Evolutionary conservation across 2,797 vertebrate species (phyloP).

Genomic region (Rhinoraja longicauda): DNA sequence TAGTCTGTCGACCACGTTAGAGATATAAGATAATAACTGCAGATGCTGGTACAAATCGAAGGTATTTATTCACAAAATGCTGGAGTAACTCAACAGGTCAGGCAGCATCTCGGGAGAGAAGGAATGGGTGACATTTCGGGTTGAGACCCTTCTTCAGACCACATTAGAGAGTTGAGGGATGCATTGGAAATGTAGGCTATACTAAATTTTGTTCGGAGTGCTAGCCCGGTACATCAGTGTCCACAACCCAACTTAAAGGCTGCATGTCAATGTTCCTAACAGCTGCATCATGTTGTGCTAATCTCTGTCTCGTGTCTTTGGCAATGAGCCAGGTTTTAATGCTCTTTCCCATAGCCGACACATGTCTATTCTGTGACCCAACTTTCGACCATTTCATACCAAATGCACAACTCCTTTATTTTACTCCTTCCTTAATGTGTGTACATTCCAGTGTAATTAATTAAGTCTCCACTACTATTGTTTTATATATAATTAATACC

Average conservation of each 20-base stretch:
- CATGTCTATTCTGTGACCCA: constrained; percentile 49
- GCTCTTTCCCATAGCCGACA: constrained; percentile 51
- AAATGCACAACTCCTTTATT: constrained; percentile 48
- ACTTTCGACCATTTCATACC: constrained; percentile 45
- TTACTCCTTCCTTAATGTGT: constrained; percentile 47
- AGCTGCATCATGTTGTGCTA: constrained; percentile 67
- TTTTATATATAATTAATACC: constrained; percentile 45
- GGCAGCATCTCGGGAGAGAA: too few species aligned
- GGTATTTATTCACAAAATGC: too few species aligned
- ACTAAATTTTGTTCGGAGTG: constrained; percentile 39
- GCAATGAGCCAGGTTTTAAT: constrained; percentile 48
- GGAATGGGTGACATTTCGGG: too few species aligned
- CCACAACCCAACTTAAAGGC: constrained; percentile 44
- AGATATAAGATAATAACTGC: too few species aligned
- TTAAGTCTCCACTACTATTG: constrained; percentile 58
- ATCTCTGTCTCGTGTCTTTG: constrained; percentile 63
- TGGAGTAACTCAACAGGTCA: too few species aligned
- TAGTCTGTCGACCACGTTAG: background rate
- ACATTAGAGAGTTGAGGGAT: background rate
- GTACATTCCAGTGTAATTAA: constrained; percentile 58
- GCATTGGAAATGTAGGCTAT: background rate
- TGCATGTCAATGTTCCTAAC: constrained; percentile 47
- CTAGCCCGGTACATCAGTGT: constrained; percentile 42
- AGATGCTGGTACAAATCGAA: too few species aligned
- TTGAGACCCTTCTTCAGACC: too few species aligned